A percentile compares a stretch with the other conserved stretches of the same genome.
Conservation (phyloP, 2,113 vertebrate species). For the Arothron firmamentum region DNA sequence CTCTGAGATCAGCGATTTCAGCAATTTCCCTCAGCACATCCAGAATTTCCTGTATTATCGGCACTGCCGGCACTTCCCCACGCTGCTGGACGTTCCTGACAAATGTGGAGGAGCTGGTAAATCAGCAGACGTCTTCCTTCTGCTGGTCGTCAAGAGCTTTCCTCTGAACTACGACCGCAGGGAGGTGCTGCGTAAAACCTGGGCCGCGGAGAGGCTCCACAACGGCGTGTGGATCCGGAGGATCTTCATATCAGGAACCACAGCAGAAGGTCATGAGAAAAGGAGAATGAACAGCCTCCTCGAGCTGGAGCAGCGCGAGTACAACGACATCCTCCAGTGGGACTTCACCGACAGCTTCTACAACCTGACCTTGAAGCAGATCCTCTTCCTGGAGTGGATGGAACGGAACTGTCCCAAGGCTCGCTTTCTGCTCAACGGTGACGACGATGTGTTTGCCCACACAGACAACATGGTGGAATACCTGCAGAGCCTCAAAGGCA, state of each 20-base stretch:
- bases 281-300: conserved; percentile 73
- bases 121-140: conserved; percentile 74
- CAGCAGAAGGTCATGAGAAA: conserved; percentile 5
- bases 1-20: conserved; percentile 56
- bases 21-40: conserved; percentile 58
- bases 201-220: conserved; percentile 76
- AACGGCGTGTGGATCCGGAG: conserved; percentile 58
- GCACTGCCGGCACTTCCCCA: conserved; percentile 78
- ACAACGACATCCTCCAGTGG: conserved; percentile 85
- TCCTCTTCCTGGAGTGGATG: conserved; percentile 84
- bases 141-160: conserved; percentile 83
- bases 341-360: conserved; percentile 82
- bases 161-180: conserved; percentile 78
- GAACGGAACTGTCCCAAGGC: conserved; percentile 60
- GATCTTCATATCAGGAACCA: conserved; percentile 77
- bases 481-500: conserved; percentile 25
- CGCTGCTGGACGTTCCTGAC: conserved; percentile 66
- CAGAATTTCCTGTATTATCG: conserved; percentile 75
- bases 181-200: conserved; percentile 82
- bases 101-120: conserved; percentile 61
- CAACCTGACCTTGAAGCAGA: conserved; percentile 87
- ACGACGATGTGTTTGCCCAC: conserved; percentile 84
- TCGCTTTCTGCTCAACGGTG: conserved; percentile 81
- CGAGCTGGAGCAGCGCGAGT: conserved; percentile 65
- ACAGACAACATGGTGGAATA: conserved; percentile 78